Evolutionary conservation across 2,797 vertebrate genomes (phyloP).

Genomic region (Sebastiscus tertius): DNA sequence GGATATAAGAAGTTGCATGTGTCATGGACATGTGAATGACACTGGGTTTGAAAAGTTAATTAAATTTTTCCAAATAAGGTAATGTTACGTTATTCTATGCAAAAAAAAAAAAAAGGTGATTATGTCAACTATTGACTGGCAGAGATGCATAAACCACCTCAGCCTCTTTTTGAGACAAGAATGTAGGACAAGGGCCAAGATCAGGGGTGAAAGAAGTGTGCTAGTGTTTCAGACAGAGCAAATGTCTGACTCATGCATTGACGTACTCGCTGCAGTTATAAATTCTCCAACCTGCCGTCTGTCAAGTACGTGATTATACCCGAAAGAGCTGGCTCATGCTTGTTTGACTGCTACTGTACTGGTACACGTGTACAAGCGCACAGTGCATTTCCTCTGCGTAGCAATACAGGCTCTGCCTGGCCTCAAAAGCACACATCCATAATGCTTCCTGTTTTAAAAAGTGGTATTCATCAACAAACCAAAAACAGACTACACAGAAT

Average conservation of each 20-base stretch:
- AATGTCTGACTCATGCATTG: not conserved
- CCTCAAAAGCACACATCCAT: not conserved
- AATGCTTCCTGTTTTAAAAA: not conserved
- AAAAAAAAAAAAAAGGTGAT: not conserved
- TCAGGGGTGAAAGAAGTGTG: not conserved
- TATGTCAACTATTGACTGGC: not conserved
- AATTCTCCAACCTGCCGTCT: not conserved
- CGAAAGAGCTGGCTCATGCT: not conserved
- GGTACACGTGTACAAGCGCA: not conserved
- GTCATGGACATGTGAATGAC: not conserved
- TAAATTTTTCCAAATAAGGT: not conserved
- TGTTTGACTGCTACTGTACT: constrained; percentile 6
- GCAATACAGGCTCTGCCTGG: not conserved
- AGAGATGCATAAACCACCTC: not conserved
- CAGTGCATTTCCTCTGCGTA: not conserved
- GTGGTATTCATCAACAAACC: not conserved
- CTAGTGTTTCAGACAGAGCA: not conserved
- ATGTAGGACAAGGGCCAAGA: not conserved
- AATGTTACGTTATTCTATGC: not conserved
- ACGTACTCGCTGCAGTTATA: not conserved
- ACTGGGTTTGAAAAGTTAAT: not conserved
- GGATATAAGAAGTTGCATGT: not conserved
- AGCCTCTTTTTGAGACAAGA: not conserved
- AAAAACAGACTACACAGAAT: not conserved
- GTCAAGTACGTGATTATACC: not conserved